Evolutionary conservation across 2,797 vertebrate genomes (phyloP).

Genomic region (Cheirogaleus major): DNA sequence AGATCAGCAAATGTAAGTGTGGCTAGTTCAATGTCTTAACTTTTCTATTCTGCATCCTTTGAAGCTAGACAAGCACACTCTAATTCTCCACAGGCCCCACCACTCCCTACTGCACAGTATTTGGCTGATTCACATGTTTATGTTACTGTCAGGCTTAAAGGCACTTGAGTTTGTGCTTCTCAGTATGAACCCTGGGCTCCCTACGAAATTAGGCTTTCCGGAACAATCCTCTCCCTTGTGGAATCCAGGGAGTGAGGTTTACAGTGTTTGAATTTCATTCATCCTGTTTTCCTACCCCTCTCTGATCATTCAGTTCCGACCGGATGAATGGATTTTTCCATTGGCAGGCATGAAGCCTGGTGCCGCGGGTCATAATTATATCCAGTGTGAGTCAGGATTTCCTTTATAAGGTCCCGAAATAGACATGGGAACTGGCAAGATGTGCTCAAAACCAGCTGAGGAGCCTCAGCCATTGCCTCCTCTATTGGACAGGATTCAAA

Average conservation of each 20-base stretch:
- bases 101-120: not conserved
- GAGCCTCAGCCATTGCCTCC: not conserved
- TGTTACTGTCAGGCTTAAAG: not conserved
- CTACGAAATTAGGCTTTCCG: not conserved
- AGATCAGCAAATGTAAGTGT: not conserved
- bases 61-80: not conserved
- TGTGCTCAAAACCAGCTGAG: conserved; percentile 46
- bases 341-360: not conserved
- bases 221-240: not conserved
- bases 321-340: not conserved
- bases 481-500: conserved; percentile 1
- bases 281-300: not conserved
- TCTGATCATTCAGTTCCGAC: not conserved
- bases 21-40: too few species aligned
- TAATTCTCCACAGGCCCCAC: not conserved
- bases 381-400: not conserved
- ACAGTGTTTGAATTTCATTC: not conserved
- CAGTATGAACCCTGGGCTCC: not conserved
- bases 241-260: not conserved
- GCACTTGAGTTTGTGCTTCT: not conserved
- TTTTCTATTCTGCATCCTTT: not conserved
- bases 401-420: conserved; percentile 14
- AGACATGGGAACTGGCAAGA: not conserved
- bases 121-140: too few species aligned
- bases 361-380: not conserved